phyloP scores from a whole-genome alignment of 1,140 invertebrate genomes.

The Brachionus paranguensis region DNA sequence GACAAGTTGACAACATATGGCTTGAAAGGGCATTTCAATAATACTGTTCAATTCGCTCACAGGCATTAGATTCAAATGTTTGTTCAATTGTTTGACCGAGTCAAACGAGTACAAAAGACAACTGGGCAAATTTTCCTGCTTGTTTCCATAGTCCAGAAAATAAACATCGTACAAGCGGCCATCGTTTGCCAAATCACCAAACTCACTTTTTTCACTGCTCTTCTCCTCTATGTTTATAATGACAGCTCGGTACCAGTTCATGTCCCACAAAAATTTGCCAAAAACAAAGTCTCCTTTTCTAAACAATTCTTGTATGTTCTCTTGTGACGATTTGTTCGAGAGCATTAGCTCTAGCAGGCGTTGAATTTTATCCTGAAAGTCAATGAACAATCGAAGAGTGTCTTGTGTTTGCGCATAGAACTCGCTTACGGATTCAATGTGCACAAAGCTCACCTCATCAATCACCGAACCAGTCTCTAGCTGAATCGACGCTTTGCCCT shows the following conservation, averaged over 20 bases:
- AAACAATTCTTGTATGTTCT: neutral
- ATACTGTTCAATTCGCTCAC: neutral
- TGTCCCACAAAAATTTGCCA: neutral
- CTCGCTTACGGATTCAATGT: constrained; percentile 8
- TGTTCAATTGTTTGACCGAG: neutral
- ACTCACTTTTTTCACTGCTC: neutral
- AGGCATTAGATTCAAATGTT: neutral
- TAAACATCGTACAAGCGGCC: neutral
- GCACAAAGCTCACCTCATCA: neutral
- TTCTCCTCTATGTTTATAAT: neutral
- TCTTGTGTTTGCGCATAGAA: constrained; percentile 25
- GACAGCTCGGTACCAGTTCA: neutral
- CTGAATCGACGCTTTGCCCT: neutral
- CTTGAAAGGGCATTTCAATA: constrained; percentile 10
- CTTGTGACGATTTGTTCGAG: neutral
- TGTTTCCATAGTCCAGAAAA: constrained; percentile 36
- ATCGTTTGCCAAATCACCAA: neutral
- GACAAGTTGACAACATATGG: constrained; percentile 23
- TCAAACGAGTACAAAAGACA: neutral
- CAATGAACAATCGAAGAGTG: neutral
- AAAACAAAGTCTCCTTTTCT: neutral
- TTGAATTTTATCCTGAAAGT: neutral
- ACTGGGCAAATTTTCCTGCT: neutral
- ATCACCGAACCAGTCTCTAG: neutral
- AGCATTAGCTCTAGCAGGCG: neutral